Conservation (phyloP, 2,113 vertebrate genomes). For the Aegithalos caudatus region DNA sequence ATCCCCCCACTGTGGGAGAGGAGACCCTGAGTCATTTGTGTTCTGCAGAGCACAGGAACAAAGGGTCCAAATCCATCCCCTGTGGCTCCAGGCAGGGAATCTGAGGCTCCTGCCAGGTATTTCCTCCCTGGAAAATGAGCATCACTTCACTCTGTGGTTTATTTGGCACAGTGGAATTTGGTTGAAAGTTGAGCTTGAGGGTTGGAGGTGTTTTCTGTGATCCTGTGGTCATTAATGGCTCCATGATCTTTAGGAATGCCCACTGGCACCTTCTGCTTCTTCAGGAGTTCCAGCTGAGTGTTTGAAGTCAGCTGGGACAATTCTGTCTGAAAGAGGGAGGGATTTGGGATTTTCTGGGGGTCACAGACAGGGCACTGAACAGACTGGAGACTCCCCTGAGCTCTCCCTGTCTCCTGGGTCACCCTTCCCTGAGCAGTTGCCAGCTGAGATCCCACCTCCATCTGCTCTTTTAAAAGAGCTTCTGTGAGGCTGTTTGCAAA, state of each 20-base stretch:
- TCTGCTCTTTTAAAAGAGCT: background rate
- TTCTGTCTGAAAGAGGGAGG: background rate
- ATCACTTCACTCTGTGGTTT: background rate
- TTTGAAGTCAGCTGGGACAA: background rate
- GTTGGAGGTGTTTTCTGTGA: background rate
- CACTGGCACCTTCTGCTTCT: background rate
- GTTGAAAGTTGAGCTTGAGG: background rate
- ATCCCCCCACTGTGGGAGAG: background rate
- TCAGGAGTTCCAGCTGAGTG: background rate
- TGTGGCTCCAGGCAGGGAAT: background rate
- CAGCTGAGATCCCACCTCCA: constrained; percentile 9
- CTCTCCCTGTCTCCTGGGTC: background rate
- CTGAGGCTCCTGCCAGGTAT: background rate
- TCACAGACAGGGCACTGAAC: background rate
- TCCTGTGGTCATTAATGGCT: background rate
- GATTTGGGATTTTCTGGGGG: background rate
- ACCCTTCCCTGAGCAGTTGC: background rate
- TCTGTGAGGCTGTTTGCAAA: constrained; percentile 29
- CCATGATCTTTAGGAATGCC: background rate
- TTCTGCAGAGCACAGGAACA: background rate
- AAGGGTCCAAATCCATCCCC: background rate
- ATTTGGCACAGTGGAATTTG: background rate
- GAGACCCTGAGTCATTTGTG: background rate
- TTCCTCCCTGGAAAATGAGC: background rate
- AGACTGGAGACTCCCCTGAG: background rate